Conservation (phyloP, 2,797 vertebrate genomes). For the Coregonus sp. region DNA sequence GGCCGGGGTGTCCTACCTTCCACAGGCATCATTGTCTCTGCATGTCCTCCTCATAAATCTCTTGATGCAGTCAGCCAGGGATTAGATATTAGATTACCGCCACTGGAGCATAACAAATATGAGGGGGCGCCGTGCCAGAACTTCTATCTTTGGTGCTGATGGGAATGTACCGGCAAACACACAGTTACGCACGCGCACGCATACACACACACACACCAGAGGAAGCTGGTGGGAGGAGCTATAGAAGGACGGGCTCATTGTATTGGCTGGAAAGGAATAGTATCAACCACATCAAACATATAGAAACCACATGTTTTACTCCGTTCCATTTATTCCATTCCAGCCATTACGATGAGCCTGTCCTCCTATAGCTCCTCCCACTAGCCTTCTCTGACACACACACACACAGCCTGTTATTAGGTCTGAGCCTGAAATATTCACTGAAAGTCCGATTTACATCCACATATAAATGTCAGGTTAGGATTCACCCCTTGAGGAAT, state of each 20-base stretch:
- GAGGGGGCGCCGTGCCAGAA: constrained; percentile 64
- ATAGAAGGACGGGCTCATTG: too few species aligned
- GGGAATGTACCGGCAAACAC: constrained; percentile 58
- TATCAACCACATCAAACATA: too few species aligned
- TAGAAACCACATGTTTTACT: too few species aligned
- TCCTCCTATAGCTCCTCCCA: too few species aligned
- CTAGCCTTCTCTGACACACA: too few species aligned
- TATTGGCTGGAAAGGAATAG: too few species aligned
- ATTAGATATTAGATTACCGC: constrained; percentile 47
- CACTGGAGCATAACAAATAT: constrained; percentile 62
- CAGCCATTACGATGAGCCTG: too few species aligned
- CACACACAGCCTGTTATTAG: background rate
- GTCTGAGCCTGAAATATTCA: background rate
- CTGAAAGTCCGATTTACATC: background rate
- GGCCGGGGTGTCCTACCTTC: constrained; percentile 43
- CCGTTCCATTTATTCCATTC: too few species aligned
- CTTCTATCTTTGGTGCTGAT: constrained; percentile 64
- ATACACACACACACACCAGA: constrained; percentile 32
- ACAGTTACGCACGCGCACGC: too few species aligned
- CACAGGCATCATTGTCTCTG: constrained; percentile 46
- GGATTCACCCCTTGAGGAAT: background rate
- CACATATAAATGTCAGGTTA: background rate
- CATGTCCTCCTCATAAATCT: constrained; percentile 56
- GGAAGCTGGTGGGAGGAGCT: too few species aligned
- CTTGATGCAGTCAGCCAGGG: constrained; percentile 58